Conservation (phyloP, 2,888 invertebrate genomes). For the Chaetoderma sp. region DNA sequence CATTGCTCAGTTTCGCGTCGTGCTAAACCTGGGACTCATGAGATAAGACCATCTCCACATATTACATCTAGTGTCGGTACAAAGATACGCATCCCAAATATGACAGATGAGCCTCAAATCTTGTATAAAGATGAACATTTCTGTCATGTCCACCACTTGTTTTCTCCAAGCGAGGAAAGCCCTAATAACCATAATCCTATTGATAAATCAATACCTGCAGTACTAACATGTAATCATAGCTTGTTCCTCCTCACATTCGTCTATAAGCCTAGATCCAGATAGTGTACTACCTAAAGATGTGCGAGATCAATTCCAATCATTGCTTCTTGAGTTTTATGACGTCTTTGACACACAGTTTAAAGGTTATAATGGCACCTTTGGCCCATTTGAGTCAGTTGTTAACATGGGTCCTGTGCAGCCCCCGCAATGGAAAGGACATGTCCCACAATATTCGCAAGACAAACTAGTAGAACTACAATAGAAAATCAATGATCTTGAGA, state of each 20-base stretch:
- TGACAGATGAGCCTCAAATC: slow-evolving; percentile 3
- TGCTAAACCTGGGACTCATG: too few species aligned
- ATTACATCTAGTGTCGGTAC: slow-evolving; percentile 23
- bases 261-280: slow-evolving; percentile 28
- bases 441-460: slow-evolving; percentile 41
- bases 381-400: slow-evolving; percentile 37
- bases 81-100: slow-evolving; percentile 25
- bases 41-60: slow-evolving; percentile 15
- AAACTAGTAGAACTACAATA: slow-evolving; percentile 36
- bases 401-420: slow-evolving; percentile 45
- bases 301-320: slow-evolving; percentile 12
- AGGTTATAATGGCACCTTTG: slow-evolving; percentile 38
- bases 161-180: neutral
- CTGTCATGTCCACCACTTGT: slow-evolving; percentile 22
- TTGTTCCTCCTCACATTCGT: too few species aligned
- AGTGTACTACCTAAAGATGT: slow-evolving; percentile 6
- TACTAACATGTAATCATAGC: too few species aligned
- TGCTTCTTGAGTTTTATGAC: slow-evolving; percentile 23
- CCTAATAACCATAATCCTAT: too few species aligned
- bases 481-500: slow-evolving; percentile 42
- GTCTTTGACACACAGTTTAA: slow-evolving; percentile 32
- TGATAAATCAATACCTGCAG: too few species aligned
- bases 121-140: slow-evolving; percentile 28
- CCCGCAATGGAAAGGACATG: slow-evolving; percentile 41
- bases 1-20: too few species aligned